These are phyloP conservation scores for Nephrotoma appendiculata DNA, from an alignment of 2,888 invertebrate species.

Conservation along the genomic window DNA sequence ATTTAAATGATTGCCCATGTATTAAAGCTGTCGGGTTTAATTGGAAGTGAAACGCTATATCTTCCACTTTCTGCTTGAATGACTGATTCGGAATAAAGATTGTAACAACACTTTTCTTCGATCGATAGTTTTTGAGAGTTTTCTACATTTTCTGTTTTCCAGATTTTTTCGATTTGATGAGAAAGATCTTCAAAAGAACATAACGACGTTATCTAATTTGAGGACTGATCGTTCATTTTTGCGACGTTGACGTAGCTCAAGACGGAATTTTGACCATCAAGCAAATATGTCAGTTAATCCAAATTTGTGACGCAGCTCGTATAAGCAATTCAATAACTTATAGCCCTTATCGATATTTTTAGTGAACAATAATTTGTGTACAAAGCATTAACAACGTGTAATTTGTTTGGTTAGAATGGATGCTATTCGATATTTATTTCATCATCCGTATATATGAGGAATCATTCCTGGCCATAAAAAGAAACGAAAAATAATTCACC, in stretches of 20 bases:
- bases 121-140: background rate
- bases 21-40: background rate
- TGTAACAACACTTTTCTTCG: background rate
- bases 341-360: too few relatives aligned
- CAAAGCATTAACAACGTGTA: too few relatives aligned
- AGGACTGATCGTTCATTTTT: background rate
- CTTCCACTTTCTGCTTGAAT: background rate
- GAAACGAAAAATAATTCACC: too few relatives aligned
- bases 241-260: background rate
- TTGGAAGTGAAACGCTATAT: constrained; percentile 1
- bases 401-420: too few relatives aligned
- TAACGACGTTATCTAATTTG: background rate
- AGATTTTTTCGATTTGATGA: background rate
- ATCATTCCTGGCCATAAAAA: too few relatives aligned
- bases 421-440: too few relatives aligned
- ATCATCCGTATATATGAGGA: too few relatives aligned
- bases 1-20: background rate
- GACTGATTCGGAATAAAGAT: background rate
- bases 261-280: background rate
- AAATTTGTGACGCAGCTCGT: too few relatives aligned
- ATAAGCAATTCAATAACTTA: too few relatives aligned
- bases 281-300: too few relatives aligned
- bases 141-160: background rate
- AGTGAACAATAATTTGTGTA: too few relatives aligned
- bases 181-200: background rate